Base-by-base conservation (phyloP, 1,140 invertebrate species). In the Saccostrea glomerata region DNA sequence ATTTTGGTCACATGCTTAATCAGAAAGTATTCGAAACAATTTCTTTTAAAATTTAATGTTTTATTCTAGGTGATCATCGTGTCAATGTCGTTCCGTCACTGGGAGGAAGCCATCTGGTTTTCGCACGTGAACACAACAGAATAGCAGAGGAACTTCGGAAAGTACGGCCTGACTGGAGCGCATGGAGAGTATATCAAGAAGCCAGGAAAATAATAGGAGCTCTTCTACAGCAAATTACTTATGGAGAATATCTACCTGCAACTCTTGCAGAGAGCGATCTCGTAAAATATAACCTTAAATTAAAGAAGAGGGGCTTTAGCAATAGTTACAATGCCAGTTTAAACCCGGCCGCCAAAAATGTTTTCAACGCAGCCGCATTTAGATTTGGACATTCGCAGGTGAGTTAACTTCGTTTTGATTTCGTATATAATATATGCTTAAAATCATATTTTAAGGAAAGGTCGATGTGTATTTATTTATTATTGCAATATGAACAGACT, bases 321-420 rank as follows among this genome's bases (percentile, higher is more conserved):
- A 23, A 82, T 47, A 30, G 9, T 11, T 87, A 87, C 15, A 17
- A 56, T 56, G 3, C 15, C 9, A 30, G 55, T 56, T 6, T 25
- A 17, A 56, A 87, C 30, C 86, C 86, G 3, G 73, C n/a, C 47
- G 66, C 73, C 40, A 73, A 73, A 56, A 87, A 87, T 25, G 86
- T 17, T 9, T 87, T 87, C 36, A 73, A 66, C 13, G 86, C 77
- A 13, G 86, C 73, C 82, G 54, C 25, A 5, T 83, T 58, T 66
- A 88, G 90, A 58, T 91, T 91, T 63, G 90, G 90, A 82, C 90
- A 91, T 55, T 91, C 90, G 7, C 88, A 89, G 66, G 87, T 91
- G 20, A 15, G 23, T 17, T 30, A 23, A 25, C 9, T 9, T 47
- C 13, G 73, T 15, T 60, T 60, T 20, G 58, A 60, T 60, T 60